Evolutionary conservation across 2,888 invertebrate species (phyloP).

Genomic region (Chloromyia formosa): DNA sequence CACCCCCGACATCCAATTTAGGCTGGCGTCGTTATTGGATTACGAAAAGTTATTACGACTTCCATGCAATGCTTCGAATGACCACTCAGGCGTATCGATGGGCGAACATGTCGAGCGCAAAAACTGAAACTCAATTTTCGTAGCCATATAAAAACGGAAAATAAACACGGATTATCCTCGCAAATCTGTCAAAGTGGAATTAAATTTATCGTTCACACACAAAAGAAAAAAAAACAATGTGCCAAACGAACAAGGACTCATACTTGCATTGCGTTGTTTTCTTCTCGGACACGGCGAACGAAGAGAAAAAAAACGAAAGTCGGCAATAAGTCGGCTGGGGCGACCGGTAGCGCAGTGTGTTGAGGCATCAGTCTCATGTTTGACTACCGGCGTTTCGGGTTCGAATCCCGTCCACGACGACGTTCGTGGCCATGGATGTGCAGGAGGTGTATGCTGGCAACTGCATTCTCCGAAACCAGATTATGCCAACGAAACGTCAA

Average conservation of each 20-base stretch:
- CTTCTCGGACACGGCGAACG: neutral
- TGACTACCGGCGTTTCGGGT: no score
- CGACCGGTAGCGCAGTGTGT: no score
- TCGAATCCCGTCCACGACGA: no score
- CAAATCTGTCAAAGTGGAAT: constrained; percentile 43
- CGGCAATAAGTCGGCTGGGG: neutral
- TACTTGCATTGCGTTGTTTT: constrained; percentile 17
- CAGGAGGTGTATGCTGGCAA: no score
- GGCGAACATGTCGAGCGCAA: constrained; percentile 10
- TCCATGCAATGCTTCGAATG: constrained; percentile 38
- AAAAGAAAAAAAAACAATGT: constrained; percentile 5
- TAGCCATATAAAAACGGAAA: constrained; percentile 33
- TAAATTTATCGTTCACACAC: constrained; percentile 35
- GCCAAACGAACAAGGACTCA: constrained; percentile 15
- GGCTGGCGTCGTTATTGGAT: constrained; percentile 48
- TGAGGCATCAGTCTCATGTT: no score
- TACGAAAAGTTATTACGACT: constrained; percentile 49
- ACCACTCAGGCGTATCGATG: constrained; percentile 36
- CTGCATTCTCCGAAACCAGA: no score
- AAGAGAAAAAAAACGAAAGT: no score
- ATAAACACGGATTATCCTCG: constrained; percentile 43
- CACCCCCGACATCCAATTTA: constrained; percentile 46
- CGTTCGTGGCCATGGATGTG: no score
- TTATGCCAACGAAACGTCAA: no score
- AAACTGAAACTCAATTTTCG: constrained; percentile 38